Evolutionary conservation across 2,113 vertebrate species (phyloP).

Genomic region (Scomber scombrus): DNA sequence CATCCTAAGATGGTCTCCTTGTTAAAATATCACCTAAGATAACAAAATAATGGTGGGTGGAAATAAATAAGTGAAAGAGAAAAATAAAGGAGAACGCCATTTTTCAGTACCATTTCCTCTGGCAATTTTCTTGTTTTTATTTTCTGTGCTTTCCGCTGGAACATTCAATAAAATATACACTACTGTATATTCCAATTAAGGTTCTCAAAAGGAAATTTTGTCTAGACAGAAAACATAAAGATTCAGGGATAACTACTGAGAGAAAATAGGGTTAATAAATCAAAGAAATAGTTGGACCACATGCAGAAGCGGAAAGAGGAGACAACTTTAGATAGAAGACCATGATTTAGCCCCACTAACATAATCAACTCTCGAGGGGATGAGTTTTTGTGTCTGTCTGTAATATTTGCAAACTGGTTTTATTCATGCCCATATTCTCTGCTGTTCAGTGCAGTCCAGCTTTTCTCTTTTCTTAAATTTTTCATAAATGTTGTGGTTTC

Average conservation of each 20-base stretch:
- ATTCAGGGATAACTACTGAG: not conserved
- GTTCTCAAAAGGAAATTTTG: not conserved
- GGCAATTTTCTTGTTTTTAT: not conserved
- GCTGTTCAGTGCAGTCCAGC: slow-evolving; percentile 1
- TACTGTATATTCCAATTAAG: not conserved
- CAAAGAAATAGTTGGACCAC: not conserved
- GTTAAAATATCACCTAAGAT: not conserved
- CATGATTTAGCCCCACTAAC: too few relatives aligned
- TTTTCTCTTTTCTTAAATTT: slow-evolving; percentile 9
- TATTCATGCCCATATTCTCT: not conserved
- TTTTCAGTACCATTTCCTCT: not conserved
- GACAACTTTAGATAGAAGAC: not conserved
- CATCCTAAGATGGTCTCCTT: not conserved
- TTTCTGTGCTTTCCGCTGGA: not conserved
- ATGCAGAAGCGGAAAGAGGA: not conserved
- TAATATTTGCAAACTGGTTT: not conserved
- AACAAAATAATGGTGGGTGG: not conserved
- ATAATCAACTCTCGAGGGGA: not conserved
- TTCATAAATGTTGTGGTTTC: slow-evolving; percentile 23
- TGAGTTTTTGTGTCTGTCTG: not conserved
- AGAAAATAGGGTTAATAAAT: not conserved
- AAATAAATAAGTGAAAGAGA: not conserved
- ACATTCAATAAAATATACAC: not conserved
- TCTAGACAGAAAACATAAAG: not conserved
- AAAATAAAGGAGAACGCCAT: not conserved